Conservation (phyloP, 1,140 invertebrate species). For the Ips nitidus region DNA sequence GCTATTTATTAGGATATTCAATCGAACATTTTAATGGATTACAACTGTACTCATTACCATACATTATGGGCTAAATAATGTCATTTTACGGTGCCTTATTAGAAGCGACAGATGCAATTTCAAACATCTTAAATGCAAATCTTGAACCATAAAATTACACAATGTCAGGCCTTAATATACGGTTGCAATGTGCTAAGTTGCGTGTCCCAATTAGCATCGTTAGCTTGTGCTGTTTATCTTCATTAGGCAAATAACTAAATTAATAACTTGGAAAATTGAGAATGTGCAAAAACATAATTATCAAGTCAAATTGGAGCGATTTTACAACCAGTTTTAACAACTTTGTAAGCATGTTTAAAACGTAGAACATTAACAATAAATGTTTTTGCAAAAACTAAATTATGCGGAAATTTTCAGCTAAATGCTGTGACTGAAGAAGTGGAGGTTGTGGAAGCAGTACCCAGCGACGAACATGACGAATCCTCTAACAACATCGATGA, state of each 20-base stretch:
- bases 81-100: not conserved
- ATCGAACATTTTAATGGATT: not conserved
- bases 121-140: not conserved
- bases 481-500: constrained; percentile 48
- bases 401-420: constrained; percentile 47
- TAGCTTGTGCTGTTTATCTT: not conserved
- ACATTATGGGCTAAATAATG: not conserved
- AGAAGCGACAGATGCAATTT: not conserved
- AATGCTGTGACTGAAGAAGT: constrained; percentile 61
- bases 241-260: not conserved
- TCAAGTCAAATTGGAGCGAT: not conserved
- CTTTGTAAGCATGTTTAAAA: too few relatives aligned
- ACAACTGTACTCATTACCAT: not conserved
- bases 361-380: too few relatives aligned
- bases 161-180: not conserved
- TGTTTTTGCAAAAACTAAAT: too few relatives aligned
- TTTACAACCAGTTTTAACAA: not conserved
- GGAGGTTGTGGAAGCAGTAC: constrained; percentile 64
- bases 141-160: not conserved
- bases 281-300: too few relatives aligned
- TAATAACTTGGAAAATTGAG: too few relatives aligned
- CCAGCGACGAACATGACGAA: constrained; percentile 58
- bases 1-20: too few relatives aligned
- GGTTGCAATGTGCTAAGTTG: not conserved
- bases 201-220: not conserved